Evolutionary conservation across 2,797 vertebrate genomes (phyloP), one percentile per base, ranked within the genome.

Genomic region (Lagorchestes hirsutus): DNA sequence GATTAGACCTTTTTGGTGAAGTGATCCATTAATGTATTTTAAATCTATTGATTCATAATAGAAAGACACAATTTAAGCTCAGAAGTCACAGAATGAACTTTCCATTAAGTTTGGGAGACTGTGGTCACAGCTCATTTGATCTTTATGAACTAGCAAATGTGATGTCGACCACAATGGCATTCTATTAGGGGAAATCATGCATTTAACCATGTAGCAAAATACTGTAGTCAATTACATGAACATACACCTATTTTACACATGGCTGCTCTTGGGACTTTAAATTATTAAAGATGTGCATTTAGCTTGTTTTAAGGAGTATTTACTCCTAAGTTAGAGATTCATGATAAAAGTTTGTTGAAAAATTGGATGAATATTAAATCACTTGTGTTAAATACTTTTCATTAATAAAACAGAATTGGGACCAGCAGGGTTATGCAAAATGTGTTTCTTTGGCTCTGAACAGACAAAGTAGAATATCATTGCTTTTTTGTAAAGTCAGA

Each of bases 121-220:
- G 67, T 98, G 97, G 99, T 98, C 98, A 99, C 98, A 99, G 98
- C 98, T 98, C 98, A 99, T 99, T 99, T 98, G 98, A 94, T 98
- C 98, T 98, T 98, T 98, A 98, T 98, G 98, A 98, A 98, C 98
- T 98, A 98, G 98, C 98, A 99, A 99, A 98, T 98, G 98, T 97
- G 98, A 98, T 99, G 98, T 97, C 93, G 97, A 92, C 97, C 98
- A 98, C 98, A 98, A 96, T 98, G 97, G 98, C 98, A 98, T 98
- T 98, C 98, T 98, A 96, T 99, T 98, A 98, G 98, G 96, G 97
- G 98, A 98, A 99, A 98, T 97, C 98, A 98, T 98, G 98, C 98
- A 92, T 99, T 98, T 98, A 98, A 98, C 98, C 98, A 98, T 50
- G 98, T 98, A 98, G 98, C 97, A 97, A 98, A 99, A 98, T 98